Evolutionary conservation across 2,113 vertebrate genomes (phyloP).

Genomic region (Alligator sinensis): DNA sequence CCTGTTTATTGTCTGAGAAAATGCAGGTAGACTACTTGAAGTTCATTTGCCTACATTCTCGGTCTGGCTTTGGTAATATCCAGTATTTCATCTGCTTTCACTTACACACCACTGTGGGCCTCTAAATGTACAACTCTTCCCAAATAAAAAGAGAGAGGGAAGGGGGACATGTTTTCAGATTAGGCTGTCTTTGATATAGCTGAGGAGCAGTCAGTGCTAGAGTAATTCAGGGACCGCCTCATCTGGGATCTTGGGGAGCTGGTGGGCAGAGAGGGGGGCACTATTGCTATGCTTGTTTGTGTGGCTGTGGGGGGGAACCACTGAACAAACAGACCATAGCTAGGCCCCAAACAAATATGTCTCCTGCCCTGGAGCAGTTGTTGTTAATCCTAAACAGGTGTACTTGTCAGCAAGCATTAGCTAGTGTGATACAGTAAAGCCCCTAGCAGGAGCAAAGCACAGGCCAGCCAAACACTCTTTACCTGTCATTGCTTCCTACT

Average conservation of each 20-base stretch:
- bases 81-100: slow-evolving; percentile 55
- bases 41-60: slow-evolving; percentile 13
- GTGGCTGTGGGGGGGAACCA: not conserved
- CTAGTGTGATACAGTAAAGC: not conserved
- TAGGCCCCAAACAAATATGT: not conserved
- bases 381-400: not conserved
- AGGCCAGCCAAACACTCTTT: not conserved
- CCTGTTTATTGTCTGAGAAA: slow-evolving; percentile 3
- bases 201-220: not conserved
- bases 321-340: not conserved
- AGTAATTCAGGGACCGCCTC: not conserved
- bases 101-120: slow-evolving; percentile 27
- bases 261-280: not conserved
- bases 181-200: not conserved
- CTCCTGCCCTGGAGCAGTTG: not conserved
- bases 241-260: not conserved
- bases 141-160: not conserved
- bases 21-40: not conserved
- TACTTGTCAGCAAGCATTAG: not conserved
- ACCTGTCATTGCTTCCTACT: not conserved
- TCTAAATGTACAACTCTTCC: slow-evolving; percentile 40
- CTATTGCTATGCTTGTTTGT: not conserved
- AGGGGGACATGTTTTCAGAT: slow-evolving; percentile 40
- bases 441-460: not conserved
- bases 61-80: slow-evolving; percentile 32